These are phyloP conservation scores for Nothura maculosa DNA, from an alignment of 2,797 vertebrate species.

Conservation along the genomic window DNA sequence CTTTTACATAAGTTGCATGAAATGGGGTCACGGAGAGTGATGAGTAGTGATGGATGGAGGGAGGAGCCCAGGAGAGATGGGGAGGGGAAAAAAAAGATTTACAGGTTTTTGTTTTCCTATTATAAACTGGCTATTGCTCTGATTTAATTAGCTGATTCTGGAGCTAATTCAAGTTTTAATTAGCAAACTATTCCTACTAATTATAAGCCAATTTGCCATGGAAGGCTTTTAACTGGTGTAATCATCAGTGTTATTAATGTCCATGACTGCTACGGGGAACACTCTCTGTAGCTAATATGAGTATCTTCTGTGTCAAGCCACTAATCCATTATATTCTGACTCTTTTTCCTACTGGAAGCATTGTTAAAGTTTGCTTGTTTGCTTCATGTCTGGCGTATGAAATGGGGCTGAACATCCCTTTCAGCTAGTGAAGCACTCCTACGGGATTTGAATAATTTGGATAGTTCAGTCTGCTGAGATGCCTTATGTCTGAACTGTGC, in stretches of 20 bases:
- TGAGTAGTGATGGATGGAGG: not conserved
- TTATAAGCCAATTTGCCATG: constrained; percentile 36
- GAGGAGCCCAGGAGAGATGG: not conserved
- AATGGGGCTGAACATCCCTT: not conserved
- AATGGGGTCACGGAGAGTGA: not conserved
- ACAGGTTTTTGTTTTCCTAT: not conserved
- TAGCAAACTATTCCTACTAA: constrained; percentile 33
- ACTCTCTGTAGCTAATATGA: not conserved
- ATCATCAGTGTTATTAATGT: constrained; percentile 47
- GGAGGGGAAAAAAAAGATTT: not conserved
- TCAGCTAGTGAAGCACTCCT: not conserved
- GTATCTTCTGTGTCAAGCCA: not conserved
- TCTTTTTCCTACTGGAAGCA: not conserved
- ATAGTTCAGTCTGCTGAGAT: not conserved
- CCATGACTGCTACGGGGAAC: constrained; percentile 11
- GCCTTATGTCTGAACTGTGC: not conserved
- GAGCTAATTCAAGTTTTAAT: constrained; percentile 51
- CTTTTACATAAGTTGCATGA: not conserved
- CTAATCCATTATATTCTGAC: not conserved
- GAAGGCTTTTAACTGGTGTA: constrained; percentile 28
- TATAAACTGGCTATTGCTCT: not conserved
- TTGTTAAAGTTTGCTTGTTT: not conserved
- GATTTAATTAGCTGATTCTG: constrained; percentile 54
- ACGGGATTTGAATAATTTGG: not conserved
- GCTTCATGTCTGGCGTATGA: too few relatives aligned